A percentile compares a stretch with the other conserved stretches of the same genome.
These are phyloP conservation scores for Augochlorella aurata DNA, from an alignment of 2,888 invertebrate species.

Conservation along the genomic window DNA sequence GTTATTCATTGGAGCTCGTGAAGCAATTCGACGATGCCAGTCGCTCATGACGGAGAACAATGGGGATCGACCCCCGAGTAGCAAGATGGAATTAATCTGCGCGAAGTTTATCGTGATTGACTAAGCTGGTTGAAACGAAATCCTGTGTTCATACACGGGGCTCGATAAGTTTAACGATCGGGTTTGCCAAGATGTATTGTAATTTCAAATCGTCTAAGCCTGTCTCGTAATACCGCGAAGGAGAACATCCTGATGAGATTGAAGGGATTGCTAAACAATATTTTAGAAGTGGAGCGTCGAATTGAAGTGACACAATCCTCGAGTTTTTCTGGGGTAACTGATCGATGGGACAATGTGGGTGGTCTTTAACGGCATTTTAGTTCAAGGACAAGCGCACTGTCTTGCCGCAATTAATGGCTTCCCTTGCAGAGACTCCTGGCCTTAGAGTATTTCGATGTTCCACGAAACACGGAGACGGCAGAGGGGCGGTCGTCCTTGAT, in stretches of 20 bases:
- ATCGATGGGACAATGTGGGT: constrained; percentile 32
- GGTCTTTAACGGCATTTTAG: constrained; percentile 51
- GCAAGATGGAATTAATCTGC: constrained; percentile 54
- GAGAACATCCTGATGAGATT: background rate
- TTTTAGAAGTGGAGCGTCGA: too few relatives aligned
- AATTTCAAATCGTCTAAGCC: constrained; percentile 1
- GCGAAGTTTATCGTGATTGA: constrained; percentile 43
- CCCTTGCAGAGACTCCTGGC: constrained; percentile 51
- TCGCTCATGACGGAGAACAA: constrained; percentile 57
- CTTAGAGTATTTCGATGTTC: constrained; percentile 66
- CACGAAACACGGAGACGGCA: constrained; percentile 62
- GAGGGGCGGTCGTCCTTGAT: constrained; percentile 63
- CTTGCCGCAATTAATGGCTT: constrained; percentile 64
- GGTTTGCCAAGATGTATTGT: constrained; percentile 19
- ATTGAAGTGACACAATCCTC: background rate
- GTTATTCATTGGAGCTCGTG: constrained; percentile 56
- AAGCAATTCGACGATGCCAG: constrained; percentile 51
- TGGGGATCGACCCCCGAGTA: constrained; percentile 45
- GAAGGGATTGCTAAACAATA: background rate
- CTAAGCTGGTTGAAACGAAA: constrained; percentile 30
- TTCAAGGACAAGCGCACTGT: constrained; percentile 62
- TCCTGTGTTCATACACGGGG: background rate
- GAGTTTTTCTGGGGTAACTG: constrained; percentile 3
- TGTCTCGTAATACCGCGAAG: background rate
- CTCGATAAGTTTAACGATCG: constrained; percentile 21